Evolutionary conservation across 1,140 invertebrate species (phyloP), one percentile per base, ranked within the genome.

Genomic region (Anoplophora glabripennis): DNA sequence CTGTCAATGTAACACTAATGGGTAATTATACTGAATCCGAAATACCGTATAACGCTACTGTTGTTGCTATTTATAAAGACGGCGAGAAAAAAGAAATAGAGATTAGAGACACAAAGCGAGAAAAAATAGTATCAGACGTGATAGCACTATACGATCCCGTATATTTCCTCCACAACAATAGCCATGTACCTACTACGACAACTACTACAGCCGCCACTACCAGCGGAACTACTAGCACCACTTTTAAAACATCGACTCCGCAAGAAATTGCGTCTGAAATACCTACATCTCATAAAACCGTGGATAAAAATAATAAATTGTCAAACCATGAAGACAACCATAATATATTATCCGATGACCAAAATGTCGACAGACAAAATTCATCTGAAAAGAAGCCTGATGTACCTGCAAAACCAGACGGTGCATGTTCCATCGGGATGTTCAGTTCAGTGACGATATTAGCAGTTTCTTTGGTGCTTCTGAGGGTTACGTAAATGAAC

Each of bases 161-260:
- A 12, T 93, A 89, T 71, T 92, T 84, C 72, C 67, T 89, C 17
- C 80, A 79, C 36, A 92, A 92, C 71, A 83, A 84, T 53, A 87
- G 82, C 12, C 71, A 89, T 7, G 88, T 91, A 7, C 89, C 90
- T 11, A 90, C 87, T 1, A 91, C 88, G 0, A 84, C 84, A 0
- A 82, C 86, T 0, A 86, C 87, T 2, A 86, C 88, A 0, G 86
- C 86, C 0, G 89, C 88, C 5, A 88, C 85, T 0, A 83, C 86
- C 0, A 84, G 84, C 0, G 86, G 84, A 0, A 84, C 83, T 4
- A 84, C 83, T 0, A 82, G 81, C 1, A 71, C 78, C 69, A 87
- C 84, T 0, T 83, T 81, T 0, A 84, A 82, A 0, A 85, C 83
- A 0, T 53, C 64, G n/a, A 70, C 78, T 71, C 67, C 77, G 54